Evolutionary conservation across 2,113 vertebrate species (phyloP).

Genomic region (Calonectris borealis): DNA sequence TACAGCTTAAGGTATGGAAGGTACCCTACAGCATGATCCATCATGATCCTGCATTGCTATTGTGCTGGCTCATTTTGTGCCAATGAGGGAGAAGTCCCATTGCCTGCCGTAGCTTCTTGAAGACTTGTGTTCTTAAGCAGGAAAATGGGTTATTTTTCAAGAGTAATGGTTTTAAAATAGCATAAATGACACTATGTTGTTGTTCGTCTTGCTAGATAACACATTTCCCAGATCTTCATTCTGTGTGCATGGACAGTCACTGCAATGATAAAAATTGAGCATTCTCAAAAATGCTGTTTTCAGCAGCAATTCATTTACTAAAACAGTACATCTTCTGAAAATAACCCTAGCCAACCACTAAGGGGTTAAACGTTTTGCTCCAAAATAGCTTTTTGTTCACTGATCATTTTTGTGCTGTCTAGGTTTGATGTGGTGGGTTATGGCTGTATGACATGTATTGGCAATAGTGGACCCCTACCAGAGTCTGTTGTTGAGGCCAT

Average conservation of each 20-base stretch:
- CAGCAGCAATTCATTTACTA: not conserved
- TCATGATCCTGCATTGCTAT: not conserved
- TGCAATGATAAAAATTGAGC: not conserved
- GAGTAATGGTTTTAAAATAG: not conserved
- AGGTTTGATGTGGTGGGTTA: constrained; percentile 98
- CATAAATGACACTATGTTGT: not conserved
- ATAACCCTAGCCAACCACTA: not conserved
- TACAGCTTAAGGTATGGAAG: not conserved
- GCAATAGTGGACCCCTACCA: constrained; percentile 95
- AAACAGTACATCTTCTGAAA: not conserved
- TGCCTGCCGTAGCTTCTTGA: not conserved
- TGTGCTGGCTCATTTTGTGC: not conserved
- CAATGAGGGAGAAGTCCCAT: not conserved
- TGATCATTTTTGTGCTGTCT: not conserved
- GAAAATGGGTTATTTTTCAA: not conserved
- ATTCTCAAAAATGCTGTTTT: not conserved
- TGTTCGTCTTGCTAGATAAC: not conserved
- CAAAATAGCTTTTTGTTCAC: not conserved
- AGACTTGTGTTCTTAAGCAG: not conserved
- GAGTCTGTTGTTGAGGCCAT: constrained; percentile 93
- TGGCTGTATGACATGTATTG: constrained; percentile 98
- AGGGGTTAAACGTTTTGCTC: not conserved
- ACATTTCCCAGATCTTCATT: not conserved
- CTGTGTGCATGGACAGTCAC: not conserved
- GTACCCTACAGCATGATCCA: not conserved